These are phyloP conservation scores for Numenius arquata DNA, from an alignment of 2,113 vertebrate species.

Conservation along the genomic window DNA sequence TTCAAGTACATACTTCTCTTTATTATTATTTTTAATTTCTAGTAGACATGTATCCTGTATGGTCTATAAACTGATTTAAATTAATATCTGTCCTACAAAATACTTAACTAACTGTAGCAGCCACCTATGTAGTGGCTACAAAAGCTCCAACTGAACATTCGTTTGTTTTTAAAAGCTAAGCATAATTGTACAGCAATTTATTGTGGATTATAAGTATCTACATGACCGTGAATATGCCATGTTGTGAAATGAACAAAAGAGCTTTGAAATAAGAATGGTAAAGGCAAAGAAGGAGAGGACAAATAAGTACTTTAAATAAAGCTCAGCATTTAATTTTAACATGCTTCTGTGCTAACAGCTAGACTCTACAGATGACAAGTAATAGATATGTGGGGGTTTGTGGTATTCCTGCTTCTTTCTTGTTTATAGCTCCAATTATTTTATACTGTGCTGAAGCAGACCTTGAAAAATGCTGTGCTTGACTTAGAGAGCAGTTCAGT, in stretches of 20 bases:
- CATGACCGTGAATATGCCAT: background rate
- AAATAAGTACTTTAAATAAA: constrained; percentile 21
- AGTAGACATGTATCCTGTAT: background rate
- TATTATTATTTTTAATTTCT: background rate
- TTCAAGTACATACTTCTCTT: background rate
- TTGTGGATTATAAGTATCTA: background rate
- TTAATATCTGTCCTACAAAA: background rate
- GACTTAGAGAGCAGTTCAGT: background rate
- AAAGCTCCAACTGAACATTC: constrained; percentile 11
- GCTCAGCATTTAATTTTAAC: constrained; percentile 47
- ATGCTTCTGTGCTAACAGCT: constrained; percentile 8
- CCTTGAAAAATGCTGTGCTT: constrained; percentile 8
- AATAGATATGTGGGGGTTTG: constrained; percentile 33
- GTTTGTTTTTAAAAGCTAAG: constrained; percentile 3
- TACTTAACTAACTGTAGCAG: background rate
- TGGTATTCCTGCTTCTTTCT: constrained; percentile 11
- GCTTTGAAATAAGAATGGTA: constrained; percentile 7
- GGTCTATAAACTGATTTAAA: background rate
- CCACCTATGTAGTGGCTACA: background rate
- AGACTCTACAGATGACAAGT: constrained; percentile 35
- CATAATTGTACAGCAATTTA: background rate
- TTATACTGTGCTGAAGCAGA: constrained; percentile 17
- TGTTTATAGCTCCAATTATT: constrained; percentile 36
- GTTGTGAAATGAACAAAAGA: constrained; percentile 2
- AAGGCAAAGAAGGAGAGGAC: constrained; percentile 15